Conservation (phyloP, 2,797 vertebrate species). For the Tamandua tetradactyla region DNA sequence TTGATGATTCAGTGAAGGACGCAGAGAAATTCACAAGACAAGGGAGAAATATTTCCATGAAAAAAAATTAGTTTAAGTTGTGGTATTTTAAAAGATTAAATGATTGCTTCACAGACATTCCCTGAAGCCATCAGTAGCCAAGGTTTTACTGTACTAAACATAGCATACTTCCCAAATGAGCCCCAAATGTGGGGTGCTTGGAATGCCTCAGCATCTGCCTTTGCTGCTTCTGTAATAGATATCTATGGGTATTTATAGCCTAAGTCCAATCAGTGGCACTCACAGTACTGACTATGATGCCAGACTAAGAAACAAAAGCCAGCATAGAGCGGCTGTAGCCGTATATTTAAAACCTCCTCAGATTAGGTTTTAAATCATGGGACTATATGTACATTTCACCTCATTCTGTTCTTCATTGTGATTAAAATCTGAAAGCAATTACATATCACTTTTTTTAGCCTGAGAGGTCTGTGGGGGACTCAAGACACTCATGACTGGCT, state of each 20-base stretch:
- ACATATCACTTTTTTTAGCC: background rate
- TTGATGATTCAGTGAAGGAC: conserved; percentile 10
- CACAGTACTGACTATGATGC: background rate
- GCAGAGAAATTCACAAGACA: conserved; percentile 14
- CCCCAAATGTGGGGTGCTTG: background rate
- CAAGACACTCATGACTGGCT: background rate
- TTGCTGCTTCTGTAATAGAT: background rate
- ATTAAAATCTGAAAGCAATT: conserved; percentile 32
- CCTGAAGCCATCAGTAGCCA: background rate
- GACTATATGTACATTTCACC: background rate
- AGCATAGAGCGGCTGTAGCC: background rate
- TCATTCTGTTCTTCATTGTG: background rate
- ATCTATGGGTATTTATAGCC: conserved; percentile 39
- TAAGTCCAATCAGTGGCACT: background rate
- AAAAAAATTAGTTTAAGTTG: background rate
- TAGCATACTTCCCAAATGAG: background rate
- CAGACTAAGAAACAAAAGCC: background rate
- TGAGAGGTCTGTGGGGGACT: background rate
- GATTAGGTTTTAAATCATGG: background rate
- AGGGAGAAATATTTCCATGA: conserved; percentile 23
- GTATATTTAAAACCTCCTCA: background rate
- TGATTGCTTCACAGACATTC: conserved; percentile 27
- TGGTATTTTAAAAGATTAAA: conserved; percentile 6
- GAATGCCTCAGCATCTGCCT: background rate
- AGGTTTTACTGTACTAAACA: conserved; percentile 45